phyloP scores from a whole-genome alignment of 2,797 vertebrate species.

The Mionectes olivaceus region DNA sequence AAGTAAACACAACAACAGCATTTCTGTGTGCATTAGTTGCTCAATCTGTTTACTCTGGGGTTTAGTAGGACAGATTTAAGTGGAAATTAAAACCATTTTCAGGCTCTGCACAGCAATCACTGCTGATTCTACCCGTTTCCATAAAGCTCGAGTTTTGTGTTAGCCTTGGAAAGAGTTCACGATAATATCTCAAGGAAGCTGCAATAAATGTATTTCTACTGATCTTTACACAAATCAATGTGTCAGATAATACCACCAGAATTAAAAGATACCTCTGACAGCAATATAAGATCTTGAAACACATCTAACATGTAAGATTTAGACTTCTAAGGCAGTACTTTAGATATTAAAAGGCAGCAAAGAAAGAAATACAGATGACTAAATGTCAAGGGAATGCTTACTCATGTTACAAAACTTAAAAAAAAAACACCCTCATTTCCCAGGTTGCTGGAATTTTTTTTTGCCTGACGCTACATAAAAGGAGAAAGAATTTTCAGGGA shows the following conservation, averaged over 20 bases:
- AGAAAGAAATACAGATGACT: not conserved
- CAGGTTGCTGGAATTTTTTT: not conserved
- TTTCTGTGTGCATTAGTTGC: not conserved
- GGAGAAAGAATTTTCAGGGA: not conserved
- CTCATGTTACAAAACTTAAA: constrained; percentile 5
- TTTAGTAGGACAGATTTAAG: not conserved
- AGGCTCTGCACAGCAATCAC: not conserved
- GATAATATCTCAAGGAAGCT: not conserved
- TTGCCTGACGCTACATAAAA: not conserved
- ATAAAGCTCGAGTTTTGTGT: not conserved
- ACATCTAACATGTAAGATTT: not conserved
- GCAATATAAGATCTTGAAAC: not conserved
- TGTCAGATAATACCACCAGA: not conserved
- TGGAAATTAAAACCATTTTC: not conserved
- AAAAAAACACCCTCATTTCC: not conserved
- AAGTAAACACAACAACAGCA: not conserved
- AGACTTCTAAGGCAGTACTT: not conserved
- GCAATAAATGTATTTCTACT: not conserved
- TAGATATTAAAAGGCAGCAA: not conserved
- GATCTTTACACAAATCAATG: not conserved
- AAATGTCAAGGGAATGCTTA: constrained; percentile 20
- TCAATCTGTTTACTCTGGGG: not conserved
- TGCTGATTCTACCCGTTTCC: not conserved
- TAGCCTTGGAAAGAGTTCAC: not conserved
- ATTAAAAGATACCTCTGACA: not conserved